Percentiles rank a stretch among this genome's conserved stretches.
These are phyloP conservation scores for Homarus gammarus DNA, from an alignment of 2,888 invertebrate genomes.

Conservation along the genomic window DNA sequence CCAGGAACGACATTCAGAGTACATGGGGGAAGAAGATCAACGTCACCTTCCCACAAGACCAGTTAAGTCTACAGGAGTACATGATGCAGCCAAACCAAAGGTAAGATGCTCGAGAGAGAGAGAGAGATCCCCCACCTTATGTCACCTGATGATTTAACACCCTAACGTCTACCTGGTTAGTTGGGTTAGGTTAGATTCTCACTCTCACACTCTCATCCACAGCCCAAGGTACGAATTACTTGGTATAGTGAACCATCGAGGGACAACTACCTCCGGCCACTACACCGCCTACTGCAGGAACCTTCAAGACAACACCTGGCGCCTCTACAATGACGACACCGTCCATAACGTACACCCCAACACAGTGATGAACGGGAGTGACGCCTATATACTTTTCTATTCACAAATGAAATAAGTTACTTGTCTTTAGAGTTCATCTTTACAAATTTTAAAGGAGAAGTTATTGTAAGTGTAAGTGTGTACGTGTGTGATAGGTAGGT, in stretches of 20 bases:
- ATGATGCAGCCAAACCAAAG: no score
- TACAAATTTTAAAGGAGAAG: no score
- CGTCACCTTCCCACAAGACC: neutral
- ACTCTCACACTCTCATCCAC: neutral
- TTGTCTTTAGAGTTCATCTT: no score
- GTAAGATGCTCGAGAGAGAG: no score
- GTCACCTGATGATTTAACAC: no score
- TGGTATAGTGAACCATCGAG: conserved; percentile 25
- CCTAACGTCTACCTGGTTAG: no score
- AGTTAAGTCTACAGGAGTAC: neutral
- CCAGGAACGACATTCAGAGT: neutral
- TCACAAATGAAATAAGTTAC: neutral
- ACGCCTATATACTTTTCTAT: neutral
- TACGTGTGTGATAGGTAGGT: no score
- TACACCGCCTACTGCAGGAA: conserved; percentile 50
- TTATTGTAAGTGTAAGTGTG: no score
- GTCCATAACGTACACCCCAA: neutral
- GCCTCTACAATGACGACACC: conserved; percentile 12
- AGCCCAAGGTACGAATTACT: conserved; percentile 36
- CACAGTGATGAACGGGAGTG: neutral
- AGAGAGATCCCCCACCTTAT: no score
- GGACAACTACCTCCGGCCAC: conserved; percentile 26
- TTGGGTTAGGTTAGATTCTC: neutral
- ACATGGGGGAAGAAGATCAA: neutral
- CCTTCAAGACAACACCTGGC: conserved; percentile 8